Conservation (phyloP, 2,113 vertebrate species). For the Apistogramma diplotaenia region DNA sequence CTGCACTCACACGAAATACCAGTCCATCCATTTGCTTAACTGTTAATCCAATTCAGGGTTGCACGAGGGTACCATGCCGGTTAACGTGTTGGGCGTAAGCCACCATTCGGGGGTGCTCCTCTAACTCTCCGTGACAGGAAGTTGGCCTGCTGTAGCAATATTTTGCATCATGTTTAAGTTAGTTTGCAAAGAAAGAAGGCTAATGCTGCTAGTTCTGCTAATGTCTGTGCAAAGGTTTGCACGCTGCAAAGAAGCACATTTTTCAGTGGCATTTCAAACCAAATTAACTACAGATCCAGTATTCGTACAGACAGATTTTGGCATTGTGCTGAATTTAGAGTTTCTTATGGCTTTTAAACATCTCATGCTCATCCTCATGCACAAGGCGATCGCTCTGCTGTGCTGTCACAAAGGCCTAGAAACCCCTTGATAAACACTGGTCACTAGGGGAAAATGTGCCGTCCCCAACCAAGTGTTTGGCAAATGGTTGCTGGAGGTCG, state of each 20-base stretch:
- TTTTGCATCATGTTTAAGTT: not conserved
- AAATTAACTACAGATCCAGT: not conserved
- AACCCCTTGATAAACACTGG: too few relatives aligned
- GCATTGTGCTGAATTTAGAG: not conserved
- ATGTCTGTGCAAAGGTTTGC: not conserved
- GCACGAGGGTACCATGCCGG: not conserved
- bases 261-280: not conserved
- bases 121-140: not conserved
- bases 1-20: not conserved
- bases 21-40: not conserved
- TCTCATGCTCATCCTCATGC: not conserved
- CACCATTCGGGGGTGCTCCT: not conserved
- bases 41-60: not conserved
- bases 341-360: not conserved
- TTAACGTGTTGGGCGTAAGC: not conserved
- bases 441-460: too few relatives aligned
- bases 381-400: not conserved
- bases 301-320: too few relatives aligned
- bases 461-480: not conserved
- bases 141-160: not conserved
- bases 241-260: not conserved
- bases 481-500: not conserved
- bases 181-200: not conserved
- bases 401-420: too few relatives aligned
- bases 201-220: not conserved